These are phyloP conservation scores for Pseudanteris insignis DNA, from an alignment of 2,888 invertebrate genomes.

Conservation along the genomic window DNA sequence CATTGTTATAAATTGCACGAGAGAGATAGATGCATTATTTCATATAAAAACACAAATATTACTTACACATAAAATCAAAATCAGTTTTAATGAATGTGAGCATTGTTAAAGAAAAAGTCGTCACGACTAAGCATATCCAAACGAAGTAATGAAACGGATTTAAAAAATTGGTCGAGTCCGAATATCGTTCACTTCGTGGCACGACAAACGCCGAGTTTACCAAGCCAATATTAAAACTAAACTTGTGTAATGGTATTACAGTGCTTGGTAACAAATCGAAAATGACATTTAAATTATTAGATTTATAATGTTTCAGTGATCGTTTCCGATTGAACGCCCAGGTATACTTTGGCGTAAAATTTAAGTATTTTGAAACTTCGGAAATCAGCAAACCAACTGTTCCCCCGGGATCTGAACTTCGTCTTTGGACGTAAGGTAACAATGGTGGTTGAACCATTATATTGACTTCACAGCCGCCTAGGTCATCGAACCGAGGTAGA, in stretches of 20 bases:
- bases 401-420: constrained; percentile 36
- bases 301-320: constrained; percentile 32
- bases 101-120: constrained; percentile 13
- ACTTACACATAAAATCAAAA: constrained; percentile 21
- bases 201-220: constrained; percentile 28
- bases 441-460: constrained; percentile 46
- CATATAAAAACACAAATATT: no score
- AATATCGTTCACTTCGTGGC: constrained; percentile 10
- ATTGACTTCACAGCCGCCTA: constrained; percentile 45
- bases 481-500: constrained; percentile 32
- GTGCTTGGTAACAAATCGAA: constrained; percentile 39
- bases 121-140: constrained; percentile 25
- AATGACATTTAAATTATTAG: constrained; percentile 38
- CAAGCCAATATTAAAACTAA: constrained; percentile 22
- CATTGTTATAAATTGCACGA: no score
- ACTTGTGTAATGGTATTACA: constrained; percentile 24
- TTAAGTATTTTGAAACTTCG: constrained; percentile 34
- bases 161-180: constrained; percentile 25
- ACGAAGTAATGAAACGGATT: constrained; percentile 27
- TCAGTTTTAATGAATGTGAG: constrained; percentile 13
- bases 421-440: constrained; percentile 37
- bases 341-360: constrained; percentile 43
- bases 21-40: no score
- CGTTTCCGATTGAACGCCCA: constrained; percentile 32
- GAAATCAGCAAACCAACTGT: constrained; percentile 39